Conservation (phyloP, 2,113 vertebrate species). For the Peromyscus maniculatus region DNA sequence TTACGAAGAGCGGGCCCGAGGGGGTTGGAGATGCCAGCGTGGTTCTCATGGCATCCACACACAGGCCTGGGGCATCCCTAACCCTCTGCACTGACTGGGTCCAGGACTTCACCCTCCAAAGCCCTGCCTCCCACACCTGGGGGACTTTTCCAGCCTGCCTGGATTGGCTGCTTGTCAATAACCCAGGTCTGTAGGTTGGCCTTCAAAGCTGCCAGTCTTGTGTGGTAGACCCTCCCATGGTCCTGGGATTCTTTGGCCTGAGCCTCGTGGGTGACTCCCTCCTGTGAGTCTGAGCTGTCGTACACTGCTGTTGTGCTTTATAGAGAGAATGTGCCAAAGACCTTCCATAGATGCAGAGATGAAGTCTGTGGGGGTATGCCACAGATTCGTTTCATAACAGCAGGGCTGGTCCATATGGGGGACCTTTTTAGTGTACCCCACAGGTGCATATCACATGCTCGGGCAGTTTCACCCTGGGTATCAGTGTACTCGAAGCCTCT, state of each 20-base stretch:
- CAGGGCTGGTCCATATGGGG: constrained; percentile 31
- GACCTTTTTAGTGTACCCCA: constrained; percentile 52
- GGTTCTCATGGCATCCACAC: neutral
- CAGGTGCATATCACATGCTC: constrained; percentile 40
- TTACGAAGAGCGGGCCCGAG: neutral
- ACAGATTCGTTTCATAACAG: constrained; percentile 61
- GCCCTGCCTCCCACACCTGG: fast-evolving
- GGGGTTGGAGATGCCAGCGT: fast-evolving
- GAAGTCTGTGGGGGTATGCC: constrained; percentile 73
- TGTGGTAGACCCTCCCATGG: neutral
- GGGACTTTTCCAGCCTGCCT: neutral
- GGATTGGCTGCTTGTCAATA: neutral
- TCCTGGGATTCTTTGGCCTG: too few relatives aligned
- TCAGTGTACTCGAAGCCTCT: neutral
- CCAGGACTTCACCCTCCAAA: neutral
- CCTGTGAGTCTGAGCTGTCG: neutral
- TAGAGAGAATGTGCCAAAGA: neutral
- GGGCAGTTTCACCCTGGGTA: constrained; percentile 23
- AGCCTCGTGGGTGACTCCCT: fast-evolving
- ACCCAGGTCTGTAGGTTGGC: neutral
- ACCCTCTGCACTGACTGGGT: neutral
- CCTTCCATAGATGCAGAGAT: constrained; percentile 17
- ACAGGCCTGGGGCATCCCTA: neutral
- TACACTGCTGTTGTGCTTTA: fast-evolving
- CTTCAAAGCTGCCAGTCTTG: neutral